phyloP scores from a whole-genome alignment of 37 sponge, comb jelly and placozoan species.

The Corticium candelabrum region DNA sequence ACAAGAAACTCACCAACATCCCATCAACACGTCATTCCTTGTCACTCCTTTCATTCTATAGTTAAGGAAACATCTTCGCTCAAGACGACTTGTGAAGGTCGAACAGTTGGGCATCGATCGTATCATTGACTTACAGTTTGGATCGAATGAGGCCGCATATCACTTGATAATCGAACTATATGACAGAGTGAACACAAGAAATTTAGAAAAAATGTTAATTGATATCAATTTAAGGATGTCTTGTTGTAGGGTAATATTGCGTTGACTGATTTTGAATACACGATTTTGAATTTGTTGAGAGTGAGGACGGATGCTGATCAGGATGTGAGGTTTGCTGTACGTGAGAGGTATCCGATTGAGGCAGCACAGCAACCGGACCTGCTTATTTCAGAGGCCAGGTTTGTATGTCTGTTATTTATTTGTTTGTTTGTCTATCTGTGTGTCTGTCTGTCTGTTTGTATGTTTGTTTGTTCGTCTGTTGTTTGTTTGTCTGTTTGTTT shows the following conservation, averaged over 20 bases:
- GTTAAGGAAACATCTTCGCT: conserved; percentile 81
- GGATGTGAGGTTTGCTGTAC: conserved; percentile 72
- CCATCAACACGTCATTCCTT: too few species aligned
- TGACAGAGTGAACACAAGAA: conserved; percentile 60
- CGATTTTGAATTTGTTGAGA: conserved; percentile 68
- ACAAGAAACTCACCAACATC: too few species aligned
- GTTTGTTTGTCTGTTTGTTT: too few species aligned
- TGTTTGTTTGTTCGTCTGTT: too few species aligned
- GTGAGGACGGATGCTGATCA: conserved; percentile 65
- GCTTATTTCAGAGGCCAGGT: conserved; percentile 46
- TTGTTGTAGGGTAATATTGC: conserved; percentile 72
- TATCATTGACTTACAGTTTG: conserved; percentile 89
- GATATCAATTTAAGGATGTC: neutral
- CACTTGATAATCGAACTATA: conserved; percentile 94
- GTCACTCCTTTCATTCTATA: neutral
- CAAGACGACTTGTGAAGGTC: conserved; percentile 56
- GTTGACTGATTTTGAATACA: conserved; percentile 66
- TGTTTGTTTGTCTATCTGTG: too few species aligned
- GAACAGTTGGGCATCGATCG: conserved; percentile 88
- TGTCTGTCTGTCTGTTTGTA: too few species aligned
- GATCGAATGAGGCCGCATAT: conserved; percentile 68
- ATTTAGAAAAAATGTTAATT: neutral
- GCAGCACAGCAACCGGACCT: conserved; percentile 39
- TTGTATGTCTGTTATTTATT: neutral
- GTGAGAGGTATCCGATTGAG: conserved; percentile 64